These are phyloP conservation scores for Drosophila nannoptera DNA, from an alignment of 1,140 invertebrate species.

Conservation along the genomic window DNA sequence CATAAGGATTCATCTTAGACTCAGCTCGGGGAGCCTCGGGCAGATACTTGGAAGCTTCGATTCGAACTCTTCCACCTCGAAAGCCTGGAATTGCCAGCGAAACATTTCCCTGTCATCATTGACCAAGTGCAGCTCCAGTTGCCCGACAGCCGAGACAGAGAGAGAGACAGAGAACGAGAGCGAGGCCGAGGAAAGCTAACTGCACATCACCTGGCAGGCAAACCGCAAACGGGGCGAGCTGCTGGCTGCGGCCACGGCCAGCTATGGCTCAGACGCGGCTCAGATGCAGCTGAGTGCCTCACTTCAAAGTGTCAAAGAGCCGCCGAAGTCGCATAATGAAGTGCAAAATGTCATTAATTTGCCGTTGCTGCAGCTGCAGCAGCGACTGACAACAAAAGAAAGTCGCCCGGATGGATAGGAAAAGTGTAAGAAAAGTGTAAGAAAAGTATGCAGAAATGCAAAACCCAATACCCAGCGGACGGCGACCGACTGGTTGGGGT, in stretches of 20 bases:
- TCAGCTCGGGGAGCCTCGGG: too few species aligned
- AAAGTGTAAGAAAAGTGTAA: constrained; percentile 42
- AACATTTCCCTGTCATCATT: constrained; percentile 28
- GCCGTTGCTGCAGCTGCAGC: constrained; percentile 59
- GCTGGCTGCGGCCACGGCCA: constrained; percentile 40
- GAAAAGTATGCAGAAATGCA: constrained; percentile 72
- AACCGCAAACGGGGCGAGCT: constrained; percentile 54
- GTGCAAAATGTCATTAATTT: constrained; percentile 78
- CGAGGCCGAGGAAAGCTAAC: constrained; percentile 46
- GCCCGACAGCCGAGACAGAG: constrained; percentile 20
- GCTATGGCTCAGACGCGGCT: constrained; percentile 10
- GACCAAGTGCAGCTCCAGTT: constrained; percentile 30
- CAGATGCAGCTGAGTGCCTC: constrained; percentile 68
- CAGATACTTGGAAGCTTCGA: too few species aligned
- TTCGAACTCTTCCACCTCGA: not conserved
- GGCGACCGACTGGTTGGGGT: too few species aligned
- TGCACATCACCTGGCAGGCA: constrained; percentile 59
- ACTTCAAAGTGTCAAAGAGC: constrained; percentile 76
- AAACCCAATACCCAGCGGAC: constrained; percentile 38
- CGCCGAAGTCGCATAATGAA: constrained; percentile 76
- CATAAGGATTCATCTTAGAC: too few species aligned
- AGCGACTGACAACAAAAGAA: constrained; percentile 62
- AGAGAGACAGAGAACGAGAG: too few species aligned
- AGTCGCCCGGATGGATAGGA: constrained; percentile 49
- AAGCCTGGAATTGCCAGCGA: constrained; percentile 10